These are phyloP conservation scores for Melanostoma scalare DNA, from an alignment of 2,888 invertebrate species.

Conservation along the genomic window DNA sequence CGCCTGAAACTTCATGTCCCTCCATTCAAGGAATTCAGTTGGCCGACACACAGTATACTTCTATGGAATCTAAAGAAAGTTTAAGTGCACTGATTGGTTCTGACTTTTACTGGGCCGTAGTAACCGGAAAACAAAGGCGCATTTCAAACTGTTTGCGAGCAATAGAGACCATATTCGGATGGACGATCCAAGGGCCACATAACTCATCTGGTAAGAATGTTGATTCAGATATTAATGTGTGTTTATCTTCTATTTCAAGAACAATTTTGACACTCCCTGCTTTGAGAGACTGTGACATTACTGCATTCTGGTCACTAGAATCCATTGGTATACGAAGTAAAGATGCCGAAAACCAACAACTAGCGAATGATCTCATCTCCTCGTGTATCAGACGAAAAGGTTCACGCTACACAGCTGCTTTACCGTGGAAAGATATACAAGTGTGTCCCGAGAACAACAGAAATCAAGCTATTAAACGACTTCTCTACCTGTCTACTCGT, in stretches of 20 bases:
- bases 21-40: too few species aligned
- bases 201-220: background rate
- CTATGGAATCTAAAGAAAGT: constrained; percentile 4
- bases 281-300: constrained; percentile 10
- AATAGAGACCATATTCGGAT: constrained; percentile 15
- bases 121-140: constrained; percentile 10
- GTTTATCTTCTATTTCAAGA: background rate
- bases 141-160: constrained; percentile 10
- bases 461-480: background rate
- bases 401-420: background rate
- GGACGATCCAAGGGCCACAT: constrained; percentile 19
- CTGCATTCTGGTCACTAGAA: constrained; percentile 10
- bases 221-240: background rate
- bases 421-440: constrained; percentile 13
- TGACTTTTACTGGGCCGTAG: constrained; percentile 5
- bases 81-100: constrained; percentile 17
- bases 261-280: background rate
- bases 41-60: too few species aligned
- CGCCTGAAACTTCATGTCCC: too few species aligned
- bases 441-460: background rate
- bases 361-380: background rate
- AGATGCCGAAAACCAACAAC: constrained; percentile 13
- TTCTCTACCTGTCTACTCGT: background rate
- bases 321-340: constrained; percentile 18
- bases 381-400: constrained; percentile 4